Evolutionary conservation across 30 jellyfish, hydroid and myxozoan species (phyloP).

Genomic region (Cassiopea xamachana): DNA sequence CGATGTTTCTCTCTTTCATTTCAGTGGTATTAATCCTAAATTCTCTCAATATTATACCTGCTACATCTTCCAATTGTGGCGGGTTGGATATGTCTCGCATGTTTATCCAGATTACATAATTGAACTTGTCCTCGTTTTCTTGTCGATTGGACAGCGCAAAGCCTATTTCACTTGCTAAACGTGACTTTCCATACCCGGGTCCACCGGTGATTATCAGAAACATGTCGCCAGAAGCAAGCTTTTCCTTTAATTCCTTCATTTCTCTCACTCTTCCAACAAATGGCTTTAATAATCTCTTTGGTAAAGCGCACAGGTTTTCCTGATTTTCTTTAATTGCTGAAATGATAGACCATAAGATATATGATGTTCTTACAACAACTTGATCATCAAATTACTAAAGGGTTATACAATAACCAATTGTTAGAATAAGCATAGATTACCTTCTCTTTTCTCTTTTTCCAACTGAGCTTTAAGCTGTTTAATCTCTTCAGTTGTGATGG

Average conservation of each 20-base stretch:
- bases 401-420: too few species aligned
- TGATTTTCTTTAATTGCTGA: conserved; percentile 34
- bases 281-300: not conserved
- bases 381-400: too few species aligned
- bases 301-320: not conserved
- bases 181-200: conserved; percentile 31
- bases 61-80: not conserved
- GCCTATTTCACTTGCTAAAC: conserved; percentile 21
- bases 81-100: conserved; percentile 16
- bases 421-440: not conserved
- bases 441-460: not conserved
- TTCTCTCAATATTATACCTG: conserved; percentile 13
- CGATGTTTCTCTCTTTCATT: conserved; percentile 6
- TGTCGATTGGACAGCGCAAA: not conserved
- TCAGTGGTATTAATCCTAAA: conserved; percentile 12
- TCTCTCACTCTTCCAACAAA: conserved; percentile 17
- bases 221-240: not conserved
- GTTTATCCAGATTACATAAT: conserved; percentile 28
- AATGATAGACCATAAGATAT: not conserved
- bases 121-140: not conserved
- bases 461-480: not conserved
- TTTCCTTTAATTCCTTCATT: not conserved
- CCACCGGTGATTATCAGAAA: conserved; percentile 27
- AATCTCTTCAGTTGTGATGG: not conserved
- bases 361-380: too few species aligned